Base-by-base conservation (phyloP, 2,888 invertebrate species). In the Nebria brevicollis region DNA sequence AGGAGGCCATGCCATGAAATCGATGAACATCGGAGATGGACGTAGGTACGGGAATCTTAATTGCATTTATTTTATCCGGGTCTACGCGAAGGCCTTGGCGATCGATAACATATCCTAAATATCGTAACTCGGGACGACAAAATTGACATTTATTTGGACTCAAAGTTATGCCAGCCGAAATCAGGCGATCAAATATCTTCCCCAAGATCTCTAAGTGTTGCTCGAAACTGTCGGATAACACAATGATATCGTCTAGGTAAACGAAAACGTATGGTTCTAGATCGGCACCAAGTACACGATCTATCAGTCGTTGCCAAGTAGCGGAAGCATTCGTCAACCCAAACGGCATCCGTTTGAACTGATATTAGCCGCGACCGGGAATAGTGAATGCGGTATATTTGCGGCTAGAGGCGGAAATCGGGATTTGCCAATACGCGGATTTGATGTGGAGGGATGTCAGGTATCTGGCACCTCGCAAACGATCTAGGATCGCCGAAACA, bases 51-150 rank as follows among this genome's bases (percentile, higher is more conserved):
- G 79, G 74, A 10, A 82, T 82, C 0, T 84, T 75, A 20, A 84
- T 85, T 0, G 84, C 81, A 0, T 68, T 64, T 0, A 84, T 77
- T 43, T 82, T 84, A 0, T 83, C 83, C n/a, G n/a, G 0, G 83
- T 82, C 42, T 85, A n/a, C 83, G 0, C 82, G 78, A 43, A 85
- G 64, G 0, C 86, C 86, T 0, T 84, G 64, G 0, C 80, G 72
- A 65, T 84, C 83, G 2, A 87, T 84, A 0, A 86, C 66, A 74
- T 86, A 86, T 1, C 87, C 87, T 7, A 87, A 79, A 82, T 85
- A 86, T 41, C 82, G 81, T 1, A 87, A 26, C 15, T 83, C 73
- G 6, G 75, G 68, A 10, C 77, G 66, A 66, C 77, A 77, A 41
- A 77, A 70, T 15, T 66, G 13, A 43, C 77, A 77, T 26, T 77